These are phyloP conservation scores for Paramisgurnus dabryanus DNA, from an alignment of 2,113 vertebrate species.

Conservation along the genomic window DNA sequence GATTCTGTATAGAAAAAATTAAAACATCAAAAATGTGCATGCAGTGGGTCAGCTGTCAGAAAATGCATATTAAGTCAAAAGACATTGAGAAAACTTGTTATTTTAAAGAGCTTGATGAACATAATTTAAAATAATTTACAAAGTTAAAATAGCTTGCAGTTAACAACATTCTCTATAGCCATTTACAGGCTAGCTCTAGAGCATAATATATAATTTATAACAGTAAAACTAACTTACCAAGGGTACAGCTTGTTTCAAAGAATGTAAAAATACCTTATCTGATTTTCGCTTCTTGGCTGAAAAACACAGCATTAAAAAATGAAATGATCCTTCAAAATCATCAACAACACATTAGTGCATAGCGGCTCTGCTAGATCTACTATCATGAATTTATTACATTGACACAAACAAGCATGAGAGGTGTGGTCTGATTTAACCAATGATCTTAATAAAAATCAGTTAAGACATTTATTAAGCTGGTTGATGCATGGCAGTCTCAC, in stretches of 20 bases:
- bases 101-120: too few relatives aligned
- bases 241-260: slow-evolving; percentile 47
- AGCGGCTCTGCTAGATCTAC: too few relatives aligned
- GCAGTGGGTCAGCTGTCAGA: not conserved
- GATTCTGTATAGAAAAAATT: slow-evolving; percentile 79
- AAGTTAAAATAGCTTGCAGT: too few relatives aligned
- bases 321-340: too few relatives aligned
- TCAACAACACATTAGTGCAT: too few relatives aligned
- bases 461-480: not conserved
- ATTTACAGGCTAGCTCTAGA: not conserved
- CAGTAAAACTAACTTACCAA: slow-evolving; percentile 46
- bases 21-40: not conserved
- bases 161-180: too few relatives aligned
- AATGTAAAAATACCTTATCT: slow-evolving; percentile 84
- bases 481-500: slow-evolving; percentile 63
- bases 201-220: not conserved
- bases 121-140: too few relatives aligned
- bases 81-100: not conserved
- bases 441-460: too few relatives aligned
- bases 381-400: too few relatives aligned
- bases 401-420: too few relatives aligned
- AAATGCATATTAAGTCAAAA: not conserved
- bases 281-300: slow-evolving; percentile 97
- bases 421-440: too few relatives aligned
- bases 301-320: slow-evolving; percentile 26